These are phyloP conservation scores for Cheilosia vulpina DNA, from an alignment of 2,888 invertebrate species.

Conservation along the genomic window DNA sequence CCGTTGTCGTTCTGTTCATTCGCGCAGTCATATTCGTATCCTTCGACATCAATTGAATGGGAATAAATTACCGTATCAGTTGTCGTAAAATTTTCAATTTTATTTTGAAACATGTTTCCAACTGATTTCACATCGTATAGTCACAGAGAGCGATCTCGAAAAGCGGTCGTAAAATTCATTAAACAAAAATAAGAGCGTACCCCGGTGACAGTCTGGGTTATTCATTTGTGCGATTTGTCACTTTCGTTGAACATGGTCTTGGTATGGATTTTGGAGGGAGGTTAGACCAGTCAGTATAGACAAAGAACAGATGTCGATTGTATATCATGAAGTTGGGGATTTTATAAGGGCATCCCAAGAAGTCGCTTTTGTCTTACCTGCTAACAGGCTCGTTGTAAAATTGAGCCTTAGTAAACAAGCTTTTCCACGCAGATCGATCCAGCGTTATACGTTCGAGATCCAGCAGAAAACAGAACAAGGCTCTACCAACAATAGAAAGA, in stretches of 20 bases:
- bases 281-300: too few species aligned
- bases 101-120: constrained; percentile 73
- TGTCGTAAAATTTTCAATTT: constrained; percentile 73
- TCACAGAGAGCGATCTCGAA: constrained; percentile 34
- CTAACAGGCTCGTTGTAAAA: too few species aligned
- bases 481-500: too few species aligned
- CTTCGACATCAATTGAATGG: constrained; percentile 74
- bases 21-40: constrained; percentile 72
- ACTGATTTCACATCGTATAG: constrained; percentile 58
- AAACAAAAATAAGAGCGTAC: constrained; percentile 5
- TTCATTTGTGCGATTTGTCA: constrained; percentile 21
- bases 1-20: constrained; percentile 52
- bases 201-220: constrained; percentile 34
- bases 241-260: not conserved
- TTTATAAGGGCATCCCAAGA: too few species aligned
- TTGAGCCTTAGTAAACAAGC: too few species aligned
- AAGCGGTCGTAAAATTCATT: constrained; percentile 65
- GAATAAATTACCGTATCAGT: constrained; percentile 74
- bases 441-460: too few species aligned
- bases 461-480: too few species aligned
- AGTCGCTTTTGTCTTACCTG: too few species aligned
- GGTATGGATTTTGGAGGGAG: too few species aligned
- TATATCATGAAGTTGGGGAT: too few species aligned
- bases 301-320: too few species aligned
- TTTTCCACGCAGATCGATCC: too few species aligned